Conservation (phyloP, 2,888 invertebrate species). For the Drosophila lutescens region DNA sequence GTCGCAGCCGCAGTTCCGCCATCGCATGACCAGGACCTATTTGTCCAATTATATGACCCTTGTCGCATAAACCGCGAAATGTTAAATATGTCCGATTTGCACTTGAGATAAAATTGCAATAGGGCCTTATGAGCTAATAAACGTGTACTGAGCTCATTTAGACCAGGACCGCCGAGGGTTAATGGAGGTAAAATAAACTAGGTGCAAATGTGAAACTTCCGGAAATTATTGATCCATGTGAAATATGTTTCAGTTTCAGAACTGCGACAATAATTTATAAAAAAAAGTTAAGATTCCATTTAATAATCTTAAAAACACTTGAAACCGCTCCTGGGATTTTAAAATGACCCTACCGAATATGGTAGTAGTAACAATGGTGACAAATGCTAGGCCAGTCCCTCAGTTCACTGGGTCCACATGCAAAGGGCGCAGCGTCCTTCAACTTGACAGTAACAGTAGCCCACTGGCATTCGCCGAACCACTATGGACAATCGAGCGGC, state of each 20-base stretch:
- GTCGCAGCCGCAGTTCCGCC: slow-evolving; percentile 4
- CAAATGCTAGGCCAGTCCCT: slow-evolving; percentile 9
- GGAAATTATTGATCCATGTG: not conserved
- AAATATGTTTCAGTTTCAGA: rapidly evolving
- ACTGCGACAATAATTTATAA: not conserved
- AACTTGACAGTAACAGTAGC: slow-evolving; percentile 61
- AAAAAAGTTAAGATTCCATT: not conserved
- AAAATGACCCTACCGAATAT: not conserved
- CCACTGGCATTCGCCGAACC: slow-evolving; percentile 32
- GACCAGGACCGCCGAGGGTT: slow-evolving; percentile 31
- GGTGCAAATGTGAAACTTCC: too few relatives aligned
- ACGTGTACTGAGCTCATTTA: slow-evolving; percentile 27
- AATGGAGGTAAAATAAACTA: not conserved
- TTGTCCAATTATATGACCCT: slow-evolving; percentile 71
- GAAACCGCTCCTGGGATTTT: not conserved
- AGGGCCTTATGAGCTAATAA: slow-evolving; percentile 65
- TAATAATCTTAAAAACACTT: not conserved
- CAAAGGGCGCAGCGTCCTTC: slow-evolving; percentile 17
- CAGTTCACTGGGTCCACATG: slow-evolving; percentile 19
- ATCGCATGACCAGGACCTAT: slow-evolving; percentile 70
- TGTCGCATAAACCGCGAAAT: slow-evolving; percentile 63
- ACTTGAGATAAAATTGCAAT: slow-evolving; percentile 59
- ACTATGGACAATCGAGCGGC: slow-evolving; percentile 51
- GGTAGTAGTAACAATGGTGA: slow-evolving; percentile 10
- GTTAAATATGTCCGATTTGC: slow-evolving; percentile 62